Evolutionary conservation across 2,113 vertebrate species (phyloP).

Genomic region (Grallaria varia): DNA sequence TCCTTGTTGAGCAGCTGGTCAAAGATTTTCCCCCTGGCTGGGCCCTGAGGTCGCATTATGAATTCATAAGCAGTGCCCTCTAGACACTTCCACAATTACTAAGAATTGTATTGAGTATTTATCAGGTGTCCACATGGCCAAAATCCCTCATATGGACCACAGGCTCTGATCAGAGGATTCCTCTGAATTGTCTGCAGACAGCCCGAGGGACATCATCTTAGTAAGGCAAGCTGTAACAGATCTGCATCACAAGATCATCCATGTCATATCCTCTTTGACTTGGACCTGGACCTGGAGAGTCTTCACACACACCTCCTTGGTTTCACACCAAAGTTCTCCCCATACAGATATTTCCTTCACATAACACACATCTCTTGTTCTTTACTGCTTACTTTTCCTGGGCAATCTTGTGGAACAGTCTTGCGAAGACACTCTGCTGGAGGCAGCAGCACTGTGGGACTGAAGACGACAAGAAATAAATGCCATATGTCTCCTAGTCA

Average conservation of each 20-base stretch:
- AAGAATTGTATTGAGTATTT: background rate
- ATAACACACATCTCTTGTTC: background rate
- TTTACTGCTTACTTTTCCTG: background rate
- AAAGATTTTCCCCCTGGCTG: background rate
- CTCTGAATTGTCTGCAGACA: background rate
- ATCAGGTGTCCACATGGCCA: background rate
- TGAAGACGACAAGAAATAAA: background rate
- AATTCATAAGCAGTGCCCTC: background rate
- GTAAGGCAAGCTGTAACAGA: background rate
- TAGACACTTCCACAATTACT: background rate
- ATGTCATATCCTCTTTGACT: background rate
- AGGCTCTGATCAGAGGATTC: background rate
- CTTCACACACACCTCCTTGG: background rate
- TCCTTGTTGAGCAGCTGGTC: accelerated
- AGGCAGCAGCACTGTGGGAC: background rate
- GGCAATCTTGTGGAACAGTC: background rate
- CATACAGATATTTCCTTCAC: background rate
- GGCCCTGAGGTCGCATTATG: background rate
- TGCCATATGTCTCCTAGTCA: background rate
- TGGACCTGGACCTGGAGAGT: background rate
- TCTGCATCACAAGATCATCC: background rate
- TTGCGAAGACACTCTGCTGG: background rate
- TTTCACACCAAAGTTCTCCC: background rate
- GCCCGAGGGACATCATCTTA: background rate
- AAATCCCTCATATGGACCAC: background rate